Evolutionary conservation across 2,113 vertebrate genomes (phyloP), one percentile per base, ranked within the genome.

Genomic region (Oryzias celebensis): DNA sequence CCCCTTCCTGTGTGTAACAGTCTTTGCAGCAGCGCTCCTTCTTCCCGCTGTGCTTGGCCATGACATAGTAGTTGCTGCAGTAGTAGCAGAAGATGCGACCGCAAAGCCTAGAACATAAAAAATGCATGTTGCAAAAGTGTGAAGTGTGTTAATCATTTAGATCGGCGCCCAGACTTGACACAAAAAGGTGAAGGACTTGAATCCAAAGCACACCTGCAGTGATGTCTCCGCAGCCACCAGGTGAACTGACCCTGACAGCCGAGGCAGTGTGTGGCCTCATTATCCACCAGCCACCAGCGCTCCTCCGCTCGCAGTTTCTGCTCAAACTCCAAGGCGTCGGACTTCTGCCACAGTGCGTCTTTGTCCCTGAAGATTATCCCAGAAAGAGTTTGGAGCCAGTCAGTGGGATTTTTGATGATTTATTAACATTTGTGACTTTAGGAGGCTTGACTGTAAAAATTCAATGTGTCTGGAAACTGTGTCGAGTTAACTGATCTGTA

Each of bases 301-400:
- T 98, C 96, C 88, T 95, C 95, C 0, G 94, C 92, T 50, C 92
- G 93, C 51, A 95, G 90, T 82, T 95, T 98, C 91, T 99, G 97
- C 80, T 97, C 95, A 84, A 96, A 99, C 85, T 99, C 97, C 78
- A 99, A 86, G 58, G 96, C 96, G 20, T 99, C 97, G 0, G 96
- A 95, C 80, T 98, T 99, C 82, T 99, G 96, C 96, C 96, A 99
- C 59, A 99, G 90, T 48, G 94, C 93, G 78, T 98, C 97, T 82
- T 98, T 99, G 84, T 99, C 96, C 88, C 97, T 98, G 84, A 43
- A 16, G 14, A 3, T 51, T 31, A 7, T 4, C 24, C 65, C 10
- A 78, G 49, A 79, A 31, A 59, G 47, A 18, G 2, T 48, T 48
- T 7, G 6, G 46, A n/a, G 47, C 20, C n/a, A 20, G 6, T 20